These are phyloP conservation scores for Mesodorylaimus sp. DNA, from an alignment of 2,888 invertebrate genomes.

Conservation along the genomic window DNA sequence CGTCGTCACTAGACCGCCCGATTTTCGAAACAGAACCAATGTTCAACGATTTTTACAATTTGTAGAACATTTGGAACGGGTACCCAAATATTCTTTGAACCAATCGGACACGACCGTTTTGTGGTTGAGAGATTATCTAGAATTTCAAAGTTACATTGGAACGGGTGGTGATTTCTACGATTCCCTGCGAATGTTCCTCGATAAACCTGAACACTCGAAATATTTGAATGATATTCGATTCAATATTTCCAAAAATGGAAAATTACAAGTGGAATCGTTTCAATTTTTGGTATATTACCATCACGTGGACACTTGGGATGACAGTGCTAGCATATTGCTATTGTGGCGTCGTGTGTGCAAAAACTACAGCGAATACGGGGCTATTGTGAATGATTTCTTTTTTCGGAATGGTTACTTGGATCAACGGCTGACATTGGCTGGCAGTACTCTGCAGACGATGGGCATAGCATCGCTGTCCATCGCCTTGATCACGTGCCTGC, in stretches of 20 bases:
- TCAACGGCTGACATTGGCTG: not conserved
- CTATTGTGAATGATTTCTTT: not conserved
- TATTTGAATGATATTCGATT: slow-evolving; percentile 1
- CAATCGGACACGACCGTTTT: not conserved
- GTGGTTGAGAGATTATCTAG: slow-evolving; percentile 1
- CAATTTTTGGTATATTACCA: not conserved
- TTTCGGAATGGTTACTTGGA: not conserved
- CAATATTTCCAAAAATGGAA: no score
- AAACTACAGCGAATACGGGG: not conserved
- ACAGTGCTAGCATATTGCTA: not conserved
- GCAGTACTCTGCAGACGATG: not conserved
- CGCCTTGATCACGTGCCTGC: slow-evolving; percentile 79
- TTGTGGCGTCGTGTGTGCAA: not conserved
- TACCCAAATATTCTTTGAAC: no score
- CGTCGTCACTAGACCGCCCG: not conserved
- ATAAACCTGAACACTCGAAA: not conserved
- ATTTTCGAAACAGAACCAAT: not conserved
- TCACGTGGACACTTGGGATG: not conserved
- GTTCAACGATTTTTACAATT: not conserved
- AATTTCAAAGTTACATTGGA: not conserved
- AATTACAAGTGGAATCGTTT: not conserved
- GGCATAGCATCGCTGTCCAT: slow-evolving; percentile 44
- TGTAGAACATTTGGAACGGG: not conserved
- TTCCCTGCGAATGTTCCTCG: not conserved
- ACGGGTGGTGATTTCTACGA: not conserved